Percentiles rank a stretch among this genome's conserved stretches.
Evolutionary conservation across 2,797 vertebrate genomes (phyloP).

Genomic region (Ataeniobius toweri): DNA sequence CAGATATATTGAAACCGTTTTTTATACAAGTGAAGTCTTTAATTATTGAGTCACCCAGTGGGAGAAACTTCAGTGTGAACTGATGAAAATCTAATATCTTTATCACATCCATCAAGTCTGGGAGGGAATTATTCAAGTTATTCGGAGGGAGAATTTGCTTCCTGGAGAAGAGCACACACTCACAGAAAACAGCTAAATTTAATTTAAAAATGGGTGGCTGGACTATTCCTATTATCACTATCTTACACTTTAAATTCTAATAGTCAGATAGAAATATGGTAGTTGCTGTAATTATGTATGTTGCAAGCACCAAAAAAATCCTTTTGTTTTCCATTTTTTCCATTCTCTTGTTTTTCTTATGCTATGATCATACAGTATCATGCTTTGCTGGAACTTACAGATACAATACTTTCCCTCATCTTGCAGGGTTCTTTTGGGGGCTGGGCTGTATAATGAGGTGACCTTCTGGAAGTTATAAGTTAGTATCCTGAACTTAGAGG

Average conservation of each 20-base stretch:
- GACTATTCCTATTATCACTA: constrained; percentile 73
- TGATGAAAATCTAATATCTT: constrained; percentile 79
- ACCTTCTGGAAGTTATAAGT: not conserved
- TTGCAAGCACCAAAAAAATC: constrained; percentile 23
- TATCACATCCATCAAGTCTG: constrained; percentile 72
- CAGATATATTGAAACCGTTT: constrained; percentile 59
- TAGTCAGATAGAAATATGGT: constrained; percentile 63
- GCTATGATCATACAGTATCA: not conserved
- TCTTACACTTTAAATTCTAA: constrained; percentile 67
- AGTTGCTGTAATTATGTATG: constrained; percentile 64
- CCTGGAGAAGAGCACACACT: constrained; percentile 41
- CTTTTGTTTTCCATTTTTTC: constrained; percentile 16
- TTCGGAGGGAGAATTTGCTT: constrained; percentile 62
- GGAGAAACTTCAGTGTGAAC: constrained; percentile 65
- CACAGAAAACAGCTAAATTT: constrained; percentile 61
- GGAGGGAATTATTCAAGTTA: constrained; percentile 46
- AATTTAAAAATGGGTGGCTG: constrained; percentile 74
- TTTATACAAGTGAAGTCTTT: constrained; percentile 56
- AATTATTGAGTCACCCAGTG: constrained; percentile 74
- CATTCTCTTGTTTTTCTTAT: constrained; percentile 6
- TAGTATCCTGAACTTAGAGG: not conserved
- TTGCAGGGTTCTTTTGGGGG: not conserved
- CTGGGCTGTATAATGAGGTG: not conserved
- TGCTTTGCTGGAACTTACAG: not conserved
- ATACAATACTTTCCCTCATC: not conserved